A percentile compares a stretch with the other conserved stretches of the same genome.
These are phyloP conservation scores for Protosalanx chinensis DNA, from an alignment of 2,797 vertebrate genomes.

Conservation along the genomic window DNA sequence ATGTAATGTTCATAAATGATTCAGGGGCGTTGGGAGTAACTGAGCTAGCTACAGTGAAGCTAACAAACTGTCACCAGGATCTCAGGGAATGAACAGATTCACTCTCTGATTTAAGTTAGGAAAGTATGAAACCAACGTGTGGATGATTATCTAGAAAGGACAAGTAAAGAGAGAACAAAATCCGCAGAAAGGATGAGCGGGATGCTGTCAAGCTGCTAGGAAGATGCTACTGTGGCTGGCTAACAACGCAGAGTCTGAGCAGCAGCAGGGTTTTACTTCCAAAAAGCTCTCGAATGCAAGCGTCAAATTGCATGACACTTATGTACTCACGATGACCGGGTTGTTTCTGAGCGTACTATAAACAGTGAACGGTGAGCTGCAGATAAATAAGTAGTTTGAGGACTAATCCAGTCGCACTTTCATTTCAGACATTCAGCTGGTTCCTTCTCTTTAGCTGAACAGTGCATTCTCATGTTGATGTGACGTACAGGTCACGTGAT, in stretches of 20 bases:
- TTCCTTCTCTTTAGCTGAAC: conserved; percentile 35
- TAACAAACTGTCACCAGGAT: not conserved
- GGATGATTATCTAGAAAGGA: not conserved
- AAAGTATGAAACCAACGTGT: not conserved
- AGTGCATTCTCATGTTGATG: conserved; percentile 66
- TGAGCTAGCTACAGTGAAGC: not conserved
- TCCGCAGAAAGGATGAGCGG: not conserved
- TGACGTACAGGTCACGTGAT: conserved; percentile 55
- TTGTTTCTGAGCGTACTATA: not conserved
- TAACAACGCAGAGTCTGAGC: not conserved
- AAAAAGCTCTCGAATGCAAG: not conserved
- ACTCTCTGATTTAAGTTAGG: not conserved
- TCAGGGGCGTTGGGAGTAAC: not conserved
- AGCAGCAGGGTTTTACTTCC: not conserved
- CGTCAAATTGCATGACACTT: not conserved
- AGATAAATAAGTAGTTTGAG: conserved; percentile 17
- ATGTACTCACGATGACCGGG: not conserved
- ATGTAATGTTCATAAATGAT: not conserved
- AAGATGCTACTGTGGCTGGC: not conserved
- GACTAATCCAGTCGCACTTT: conserved; percentile 28
- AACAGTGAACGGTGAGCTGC: not conserved
- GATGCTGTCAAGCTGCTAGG: not conserved
- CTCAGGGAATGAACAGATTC: not conserved
- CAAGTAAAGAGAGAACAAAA: not conserved
- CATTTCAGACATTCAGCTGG: conserved; percentile 46